Conservation (phyloP, 2,113 vertebrate genomes). For the Collichthys lucidus region DNA sequence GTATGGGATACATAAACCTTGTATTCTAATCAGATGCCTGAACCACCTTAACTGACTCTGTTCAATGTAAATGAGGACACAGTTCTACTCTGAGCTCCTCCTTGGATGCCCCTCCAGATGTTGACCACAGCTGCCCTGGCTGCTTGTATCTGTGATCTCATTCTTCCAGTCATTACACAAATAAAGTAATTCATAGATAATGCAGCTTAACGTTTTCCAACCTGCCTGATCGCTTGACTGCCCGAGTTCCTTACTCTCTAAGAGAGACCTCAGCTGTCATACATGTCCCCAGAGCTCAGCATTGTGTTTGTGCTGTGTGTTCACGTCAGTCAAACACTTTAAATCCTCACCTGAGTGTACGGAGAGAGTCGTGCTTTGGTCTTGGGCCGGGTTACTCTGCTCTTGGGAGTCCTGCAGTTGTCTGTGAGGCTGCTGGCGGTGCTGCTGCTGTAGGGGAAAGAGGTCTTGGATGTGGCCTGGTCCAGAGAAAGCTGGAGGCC, state of each 20-base stretch:
- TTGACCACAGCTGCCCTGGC: no score
- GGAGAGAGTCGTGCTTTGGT: conserved; percentile 94
- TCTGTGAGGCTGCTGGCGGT: conserved; percentile 84
- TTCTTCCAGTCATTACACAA: neutral
- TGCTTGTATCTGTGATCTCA: neutral
- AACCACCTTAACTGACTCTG: neutral
- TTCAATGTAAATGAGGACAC: neutral
- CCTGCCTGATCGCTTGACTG: neutral
- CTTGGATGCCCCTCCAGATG: neutral
- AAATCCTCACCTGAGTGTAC: conserved; percentile 91
- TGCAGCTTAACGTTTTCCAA: neutral
- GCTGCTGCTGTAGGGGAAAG: conserved; percentile 89
- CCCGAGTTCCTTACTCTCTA: neutral
- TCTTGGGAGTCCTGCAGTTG: conserved; percentile 88
- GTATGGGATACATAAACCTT: no score
- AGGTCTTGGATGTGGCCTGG: conserved; percentile 91
- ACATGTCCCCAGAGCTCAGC: neutral
- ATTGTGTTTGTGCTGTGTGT: neutral
- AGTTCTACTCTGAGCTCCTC: neutral
- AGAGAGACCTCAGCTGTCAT: neutral
- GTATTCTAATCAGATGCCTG: neutral
- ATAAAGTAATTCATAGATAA: neutral
- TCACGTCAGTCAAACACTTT: neutral
- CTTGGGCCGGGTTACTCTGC: conserved; percentile 87
- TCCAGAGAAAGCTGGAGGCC: conserved; percentile 96